A percentile compares a stretch with the other conserved stretches of the same genome.
phyloP scores from a whole-genome alignment of 2,797 vertebrate species.

The Spheniscus humboldti region DNA sequence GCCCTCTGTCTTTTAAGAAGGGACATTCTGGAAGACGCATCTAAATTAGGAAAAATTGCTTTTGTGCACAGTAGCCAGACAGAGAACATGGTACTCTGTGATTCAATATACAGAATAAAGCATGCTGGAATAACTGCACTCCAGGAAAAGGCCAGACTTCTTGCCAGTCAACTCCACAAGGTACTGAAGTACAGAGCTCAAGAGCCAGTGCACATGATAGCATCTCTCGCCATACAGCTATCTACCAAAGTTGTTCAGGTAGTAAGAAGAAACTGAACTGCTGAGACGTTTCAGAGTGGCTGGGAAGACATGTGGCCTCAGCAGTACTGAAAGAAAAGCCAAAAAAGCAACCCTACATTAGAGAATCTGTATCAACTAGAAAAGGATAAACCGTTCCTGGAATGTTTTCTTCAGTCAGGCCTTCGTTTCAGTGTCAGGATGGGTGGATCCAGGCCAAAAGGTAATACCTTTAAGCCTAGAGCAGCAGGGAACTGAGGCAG shows the following conservation, averaged over 20 bases:
- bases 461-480: background rate
- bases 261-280: background rate
- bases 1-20: background rate
- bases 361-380: background rate
- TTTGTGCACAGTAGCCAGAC: background rate
- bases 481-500: background rate
- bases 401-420: background rate
- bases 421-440: background rate
- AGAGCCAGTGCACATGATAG: background rate
- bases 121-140: background rate
- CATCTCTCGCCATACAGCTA: background rate
- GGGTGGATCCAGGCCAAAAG: background rate
- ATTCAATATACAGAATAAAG: background rate
- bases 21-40: background rate
- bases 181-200: background rate
- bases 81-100: background rate
- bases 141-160: background rate
- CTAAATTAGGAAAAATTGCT: background rate
- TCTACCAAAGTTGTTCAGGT: accelerated
- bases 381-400: slow-evolving; percentile 21
- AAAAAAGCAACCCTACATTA: background rate
- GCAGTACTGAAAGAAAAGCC: background rate
- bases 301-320: background rate
- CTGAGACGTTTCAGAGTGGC: background rate
- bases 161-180: background rate